These are phyloP conservation scores for Girardinichthys multiradiatus DNA, from an alignment of 2,113 vertebrate genomes.

Conservation along the genomic window DNA sequence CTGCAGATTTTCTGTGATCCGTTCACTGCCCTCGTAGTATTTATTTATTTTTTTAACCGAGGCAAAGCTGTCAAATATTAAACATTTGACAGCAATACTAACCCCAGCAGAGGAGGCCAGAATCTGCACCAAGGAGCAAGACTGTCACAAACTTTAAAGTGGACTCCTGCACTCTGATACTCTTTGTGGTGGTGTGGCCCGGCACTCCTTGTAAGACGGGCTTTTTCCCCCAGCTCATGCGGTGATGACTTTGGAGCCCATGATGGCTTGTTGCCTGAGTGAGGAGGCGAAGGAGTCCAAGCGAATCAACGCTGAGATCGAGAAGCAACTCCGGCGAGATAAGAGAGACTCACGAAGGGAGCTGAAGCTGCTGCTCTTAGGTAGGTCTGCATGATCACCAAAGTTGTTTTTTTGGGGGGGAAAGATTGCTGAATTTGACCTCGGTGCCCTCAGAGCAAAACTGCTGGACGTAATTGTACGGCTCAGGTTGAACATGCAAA, in stretches of 20 bases:
- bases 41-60: conserved; percentile 6
- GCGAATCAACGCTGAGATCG: conserved; percentile 94
- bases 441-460: not conserved
- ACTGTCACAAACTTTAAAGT: not conserved
- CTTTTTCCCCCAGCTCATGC: conserved; percentile 66
- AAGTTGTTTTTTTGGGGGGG: not conserved
- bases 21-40: conserved; percentile 19
- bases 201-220: conserved; percentile 65
- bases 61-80: conserved; percentile 66
- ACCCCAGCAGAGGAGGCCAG: conserved; percentile 33
- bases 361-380: conserved; percentile 91
- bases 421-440: not conserved
- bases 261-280: conserved; percentile 96
- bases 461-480: conserved; percentile 18
- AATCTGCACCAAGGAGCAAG: conserved; percentile 17
- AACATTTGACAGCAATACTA: conserved; percentile 51
- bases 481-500: conserved; percentile 48
- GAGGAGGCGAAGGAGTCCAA: conserved; percentile 96
- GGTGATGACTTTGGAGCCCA: conserved; percentile 91
- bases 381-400: conserved; percentile 69
- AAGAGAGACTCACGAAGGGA: conserved; percentile 90
- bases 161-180: conserved; percentile 12
- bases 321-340: conserved; percentile 92
- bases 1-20: conserved; percentile 6
- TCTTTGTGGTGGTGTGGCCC: conserved; percentile 52